A percentile compares a stretch with the other conserved stretches of the same genome.
Conservation (phyloP, 2,888 invertebrate genomes). For the Atrina japonica region DNA sequence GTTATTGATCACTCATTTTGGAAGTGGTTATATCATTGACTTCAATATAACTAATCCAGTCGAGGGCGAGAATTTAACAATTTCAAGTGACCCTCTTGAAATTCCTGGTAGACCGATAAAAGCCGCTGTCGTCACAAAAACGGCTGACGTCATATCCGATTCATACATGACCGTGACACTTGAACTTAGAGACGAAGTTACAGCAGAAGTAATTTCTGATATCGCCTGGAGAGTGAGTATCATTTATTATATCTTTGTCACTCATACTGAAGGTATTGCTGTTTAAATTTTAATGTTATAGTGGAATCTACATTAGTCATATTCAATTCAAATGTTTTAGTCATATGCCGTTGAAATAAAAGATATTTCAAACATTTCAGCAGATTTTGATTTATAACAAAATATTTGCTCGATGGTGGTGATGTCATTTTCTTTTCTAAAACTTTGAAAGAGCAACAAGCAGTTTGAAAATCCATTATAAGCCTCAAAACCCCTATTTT, state of each 20-base stretch:
- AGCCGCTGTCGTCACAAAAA: constrained; percentile 38
- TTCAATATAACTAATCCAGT: constrained; percentile 64
- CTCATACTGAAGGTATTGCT: too few species aligned
- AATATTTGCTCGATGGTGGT: too few species aligned
- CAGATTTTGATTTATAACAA: too few species aligned
- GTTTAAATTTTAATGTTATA: too few species aligned
- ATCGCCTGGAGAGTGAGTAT: constrained; percentile 60
- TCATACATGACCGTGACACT: constrained; percentile 46
- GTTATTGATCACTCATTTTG: constrained; percentile 69
- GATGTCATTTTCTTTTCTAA: too few species aligned
- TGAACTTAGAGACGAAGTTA: constrained; percentile 53
- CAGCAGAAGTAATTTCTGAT: constrained; percentile 50
- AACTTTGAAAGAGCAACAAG: too few species aligned
- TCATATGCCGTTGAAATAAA: too few species aligned
- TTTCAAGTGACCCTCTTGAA: constrained; percentile 48
- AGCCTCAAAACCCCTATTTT: too few species aligned
- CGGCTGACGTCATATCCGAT: constrained; percentile 47
- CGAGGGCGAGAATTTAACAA: constrained; percentile 59
- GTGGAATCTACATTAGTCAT: not conserved
- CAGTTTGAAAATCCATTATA: too few species aligned
- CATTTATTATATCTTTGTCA: too few species aligned
- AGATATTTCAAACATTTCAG: not conserved
- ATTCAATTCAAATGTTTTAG: not conserved
- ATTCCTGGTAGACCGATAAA: constrained; percentile 54
- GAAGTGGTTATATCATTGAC: constrained; percentile 63